phyloP scores from a whole-genome alignment of 2,797 vertebrate genomes.

The Gymnodraco acuticeps region DNA sequence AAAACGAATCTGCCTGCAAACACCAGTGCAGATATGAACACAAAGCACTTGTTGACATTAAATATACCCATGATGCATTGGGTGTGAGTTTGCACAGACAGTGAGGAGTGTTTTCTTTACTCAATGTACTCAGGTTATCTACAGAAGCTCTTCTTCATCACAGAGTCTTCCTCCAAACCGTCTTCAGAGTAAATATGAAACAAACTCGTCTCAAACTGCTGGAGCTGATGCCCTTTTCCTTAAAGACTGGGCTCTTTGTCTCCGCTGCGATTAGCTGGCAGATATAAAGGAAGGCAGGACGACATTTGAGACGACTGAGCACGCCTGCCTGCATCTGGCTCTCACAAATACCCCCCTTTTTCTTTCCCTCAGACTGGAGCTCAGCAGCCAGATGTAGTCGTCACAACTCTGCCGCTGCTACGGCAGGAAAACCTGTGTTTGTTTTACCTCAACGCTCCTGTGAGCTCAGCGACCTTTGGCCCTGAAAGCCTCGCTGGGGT shows the following conservation, averaged over 20 bases:
- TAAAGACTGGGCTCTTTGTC: constrained; percentile 84
- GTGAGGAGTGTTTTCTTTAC: not conserved
- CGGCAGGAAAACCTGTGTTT: constrained; percentile 33
- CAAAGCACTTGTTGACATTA: not conserved
- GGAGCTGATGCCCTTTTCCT: constrained; percentile 69
- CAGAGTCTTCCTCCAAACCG: constrained; percentile 9
- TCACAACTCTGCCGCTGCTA: not conserved
- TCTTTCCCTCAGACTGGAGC: not conserved
- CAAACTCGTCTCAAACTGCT: constrained; percentile 49
- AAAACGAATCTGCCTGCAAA: not conserved
- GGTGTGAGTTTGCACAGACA: not conserved
- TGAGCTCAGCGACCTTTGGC: constrained; percentile 55
- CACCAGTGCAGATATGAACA: not conserved
- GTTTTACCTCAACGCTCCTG: constrained; percentile 37
- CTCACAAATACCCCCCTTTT: constrained; percentile 15
- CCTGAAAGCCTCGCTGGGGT: not conserved
- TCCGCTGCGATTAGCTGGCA: constrained; percentile 66
- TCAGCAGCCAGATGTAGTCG: constrained; percentile 27
- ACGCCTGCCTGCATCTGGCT: constrained; percentile 57
- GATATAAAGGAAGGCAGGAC: constrained; percentile 62
- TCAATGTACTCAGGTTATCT: not conserved
- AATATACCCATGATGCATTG: constrained; percentile 4
- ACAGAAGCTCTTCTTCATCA: not conserved
- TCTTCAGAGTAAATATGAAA: constrained; percentile 36
- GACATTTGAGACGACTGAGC: constrained; percentile 80